Conservation (phyloP, 2,113 vertebrate species). For the Clarias magur region DNA sequence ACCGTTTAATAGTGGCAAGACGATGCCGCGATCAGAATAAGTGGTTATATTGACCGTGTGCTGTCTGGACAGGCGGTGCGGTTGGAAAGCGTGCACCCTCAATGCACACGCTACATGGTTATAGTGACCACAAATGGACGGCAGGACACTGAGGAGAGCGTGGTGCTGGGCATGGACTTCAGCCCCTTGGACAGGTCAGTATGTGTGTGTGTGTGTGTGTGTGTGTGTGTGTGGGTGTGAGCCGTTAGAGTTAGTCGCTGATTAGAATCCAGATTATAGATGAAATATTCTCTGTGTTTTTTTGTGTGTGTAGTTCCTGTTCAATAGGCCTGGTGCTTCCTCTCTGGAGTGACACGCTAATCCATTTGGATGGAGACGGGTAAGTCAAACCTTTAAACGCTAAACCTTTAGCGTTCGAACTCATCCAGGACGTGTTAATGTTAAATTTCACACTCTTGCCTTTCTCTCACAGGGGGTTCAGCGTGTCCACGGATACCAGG, state of each 20-base stretch:
- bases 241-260: too few species aligned
- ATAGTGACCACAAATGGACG: constrained; percentile 96
- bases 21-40: neutral
- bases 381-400: constrained; percentile 66
- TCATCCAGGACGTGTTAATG: neutral
- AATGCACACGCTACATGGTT: constrained; percentile 96
- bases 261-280: neutral
- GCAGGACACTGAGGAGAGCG: constrained; percentile 96
- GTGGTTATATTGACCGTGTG: neutral
- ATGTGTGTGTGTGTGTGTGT: constrained; percentile 2
- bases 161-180: constrained; percentile 96
- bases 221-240: neutral
- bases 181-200: constrained; percentile 88
- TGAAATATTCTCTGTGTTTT: neutral
- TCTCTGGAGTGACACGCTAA: constrained; percentile 95
- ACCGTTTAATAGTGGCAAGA: neutral
- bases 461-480: constrained; percentile 81
- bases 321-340: constrained; percentile 94
- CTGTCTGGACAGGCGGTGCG: constrained; percentile 82
- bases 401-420: neutral
- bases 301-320: constrained; percentile 64
- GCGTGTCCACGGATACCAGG: constrained; percentile 93
- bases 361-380: constrained; percentile 98
- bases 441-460: neutral
- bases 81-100: constrained; percentile 90